These are phyloP conservation scores for Psammodynastes pulverulentus DNA, from an alignment of 2,113 vertebrate genomes.

Conservation along the genomic window DNA sequence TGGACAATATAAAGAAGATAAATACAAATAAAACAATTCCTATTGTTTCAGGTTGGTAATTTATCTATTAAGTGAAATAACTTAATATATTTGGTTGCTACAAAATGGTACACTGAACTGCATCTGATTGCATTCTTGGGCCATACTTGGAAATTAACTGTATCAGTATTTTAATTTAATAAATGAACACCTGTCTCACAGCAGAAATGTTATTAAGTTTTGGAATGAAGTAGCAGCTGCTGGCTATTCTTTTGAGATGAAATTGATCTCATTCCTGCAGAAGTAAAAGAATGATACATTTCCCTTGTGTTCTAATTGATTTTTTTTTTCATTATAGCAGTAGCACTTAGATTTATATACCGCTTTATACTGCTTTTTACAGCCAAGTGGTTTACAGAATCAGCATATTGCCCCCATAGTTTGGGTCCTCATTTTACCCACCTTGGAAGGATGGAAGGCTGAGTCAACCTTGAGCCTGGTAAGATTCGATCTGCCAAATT, in stretches of 20 bases:
- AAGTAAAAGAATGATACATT: not conserved
- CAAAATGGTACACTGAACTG: not conserved
- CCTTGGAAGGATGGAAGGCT: too few relatives aligned
- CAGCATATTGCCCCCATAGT: too few relatives aligned
- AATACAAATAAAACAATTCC: not conserved
- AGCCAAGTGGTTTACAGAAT: too few relatives aligned
- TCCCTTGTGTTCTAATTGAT: not conserved
- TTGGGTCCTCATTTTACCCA: too few relatives aligned
- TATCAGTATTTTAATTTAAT: not conserved
- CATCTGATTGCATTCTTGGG: not conserved
- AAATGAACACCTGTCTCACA: not conserved
- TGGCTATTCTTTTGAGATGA: not conserved
- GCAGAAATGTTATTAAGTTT: not conserved
- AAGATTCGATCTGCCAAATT: too few relatives aligned
- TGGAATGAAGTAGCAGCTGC: not conserved
- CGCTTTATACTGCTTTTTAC: too few relatives aligned
- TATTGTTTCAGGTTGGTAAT: not conserved
- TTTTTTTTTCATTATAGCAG: conserved; percentile 21
- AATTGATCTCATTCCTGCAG: conserved; percentile 5
- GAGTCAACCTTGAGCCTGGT: too few relatives aligned
- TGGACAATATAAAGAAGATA: not conserved
- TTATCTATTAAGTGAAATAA: not conserved
- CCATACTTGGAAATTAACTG: conserved; percentile 1
- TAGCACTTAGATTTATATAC: too few relatives aligned
- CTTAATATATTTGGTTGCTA: not conserved